Conservation (phyloP, 2,888 invertebrate species). For the Rhamphomyia laevipes region DNA sequence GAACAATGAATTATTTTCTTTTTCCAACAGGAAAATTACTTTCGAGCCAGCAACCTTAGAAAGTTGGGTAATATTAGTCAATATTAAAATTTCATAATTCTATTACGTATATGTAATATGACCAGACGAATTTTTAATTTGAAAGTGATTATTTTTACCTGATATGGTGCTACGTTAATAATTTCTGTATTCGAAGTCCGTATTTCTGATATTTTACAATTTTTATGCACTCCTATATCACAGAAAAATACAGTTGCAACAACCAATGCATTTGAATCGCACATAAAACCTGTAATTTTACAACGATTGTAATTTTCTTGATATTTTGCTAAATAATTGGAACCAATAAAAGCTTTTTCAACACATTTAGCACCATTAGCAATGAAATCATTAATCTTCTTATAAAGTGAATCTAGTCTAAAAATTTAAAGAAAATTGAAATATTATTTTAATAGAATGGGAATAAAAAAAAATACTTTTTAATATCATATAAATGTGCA, state of each 20-base stretch:
- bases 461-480: too few species aligned
- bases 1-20: too few species aligned
- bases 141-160: too few species aligned
- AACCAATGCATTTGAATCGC: conserved; percentile 2
- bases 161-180: conserved; percentile 8
- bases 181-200: conserved; percentile 2
- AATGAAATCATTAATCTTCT: conserved; percentile 5
- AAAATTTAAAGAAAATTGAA: conserved; percentile 2
- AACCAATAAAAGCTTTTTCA: conserved; percentile 8
- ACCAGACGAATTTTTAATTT: too few species aligned
- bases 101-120: too few species aligned
- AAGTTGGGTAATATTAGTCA: too few species aligned
- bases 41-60: too few species aligned
- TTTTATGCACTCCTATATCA: conserved; percentile 9
- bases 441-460: too few species aligned
- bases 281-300: conserved; percentile 11
- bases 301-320: conserved; percentile 10
- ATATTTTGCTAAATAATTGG: conserved; percentile 10
- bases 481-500: conserved; percentile 2
- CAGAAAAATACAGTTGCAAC: conserved; percentile 11
- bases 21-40: too few species aligned
- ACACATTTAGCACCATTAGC: not conserved
- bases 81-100: too few species aligned
- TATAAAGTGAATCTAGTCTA: conserved; percentile 9
- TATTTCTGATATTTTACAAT: conserved; percentile 1